A percentile compares a stretch with the other conserved stretches of the same genome.
These are phyloP conservation scores for Coelopa frigida DNA, from an alignment of 1,140 invertebrate genomes.

Conservation along the genomic window DNA sequence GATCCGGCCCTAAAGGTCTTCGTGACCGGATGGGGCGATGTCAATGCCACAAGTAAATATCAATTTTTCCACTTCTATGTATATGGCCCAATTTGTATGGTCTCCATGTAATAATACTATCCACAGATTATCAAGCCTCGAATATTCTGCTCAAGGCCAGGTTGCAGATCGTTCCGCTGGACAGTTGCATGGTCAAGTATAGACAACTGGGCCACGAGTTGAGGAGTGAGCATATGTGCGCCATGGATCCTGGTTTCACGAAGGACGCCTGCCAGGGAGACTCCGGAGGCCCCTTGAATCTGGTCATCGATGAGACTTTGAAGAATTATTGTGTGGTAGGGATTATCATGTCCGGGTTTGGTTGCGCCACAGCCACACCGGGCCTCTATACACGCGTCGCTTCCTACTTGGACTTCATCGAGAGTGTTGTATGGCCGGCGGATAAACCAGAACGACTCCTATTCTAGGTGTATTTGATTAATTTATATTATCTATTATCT, in stretches of 20 bases:
- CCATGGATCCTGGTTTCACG: conserved; percentile 47
- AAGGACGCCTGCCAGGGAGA: conserved; percentile 56
- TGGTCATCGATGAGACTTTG: conserved; percentile 23
- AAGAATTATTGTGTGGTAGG: conserved; percentile 43
- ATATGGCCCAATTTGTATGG: too few relatives aligned
- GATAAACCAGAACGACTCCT: too few relatives aligned
- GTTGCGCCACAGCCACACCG: conserved; percentile 53
- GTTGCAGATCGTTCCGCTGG: background rate
- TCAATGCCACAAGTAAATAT: background rate
- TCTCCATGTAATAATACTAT: too few relatives aligned
- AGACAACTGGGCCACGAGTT: background rate
- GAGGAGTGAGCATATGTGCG: conserved; percentile 41
- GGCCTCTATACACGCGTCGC: conserved; percentile 59
- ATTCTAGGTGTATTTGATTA: too few relatives aligned
- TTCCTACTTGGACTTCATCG: conserved; percentile 59
- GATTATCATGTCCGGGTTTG: conserved; percentile 58
- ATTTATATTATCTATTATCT: too few relatives aligned
- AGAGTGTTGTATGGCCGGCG: conserved; percentile 56
- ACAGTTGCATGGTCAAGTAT: background rate
- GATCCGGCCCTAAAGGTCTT: background rate
- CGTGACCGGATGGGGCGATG: background rate
- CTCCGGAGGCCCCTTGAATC: conserved; percentile 56
- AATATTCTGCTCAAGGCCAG: background rate
- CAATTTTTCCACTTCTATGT: too few relatives aligned
- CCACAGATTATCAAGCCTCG: too few relatives aligned